Evolutionary conservation across 2,888 invertebrate species (phyloP), one percentile per base, ranked within the genome.

Genomic region (Tipula lateralis): DNA sequence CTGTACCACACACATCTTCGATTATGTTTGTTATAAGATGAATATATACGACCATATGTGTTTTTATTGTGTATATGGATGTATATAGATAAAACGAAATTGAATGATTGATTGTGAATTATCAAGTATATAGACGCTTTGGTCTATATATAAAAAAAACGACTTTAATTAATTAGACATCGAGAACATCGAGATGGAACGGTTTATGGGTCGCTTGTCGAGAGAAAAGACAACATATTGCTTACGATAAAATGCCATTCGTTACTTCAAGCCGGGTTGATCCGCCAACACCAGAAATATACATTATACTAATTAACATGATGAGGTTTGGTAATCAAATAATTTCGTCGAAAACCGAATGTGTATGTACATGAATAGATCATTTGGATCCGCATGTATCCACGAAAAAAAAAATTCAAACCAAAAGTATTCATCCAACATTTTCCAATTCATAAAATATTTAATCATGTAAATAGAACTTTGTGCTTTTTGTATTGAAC

Each of bases 381-480:
- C 16, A 50, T 50, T 44, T 16, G 44, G 44, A 50, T 50, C 7
- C 44, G 16, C 44, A 50, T 50, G n/a, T n/a, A 50, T 16, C 19
- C 16, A 0, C 19, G 6, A 36, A 36, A 36, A 36, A 6, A 36
- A 36, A 36, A 16, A 50, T 16, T n/a, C 16, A n/a, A 19, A 66
- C 24, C 66, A 24, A 66, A 66, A 66, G n/a, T 24, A 24, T 66
- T 66, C 16, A 44, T 16, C 9, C 6, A 66, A 19, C 66, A 66
- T 66, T 66, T 66, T 66, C 66, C 66, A 66, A 66, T 66, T 66
- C 66, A 66, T 66, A 66, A 66, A 66, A 66, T 66, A 24, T 66
- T 66, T 66, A 66, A 66, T 66, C 66, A 66, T 66, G 66, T 66
- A 66, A 66, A 66, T 66, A 66, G 66, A 66, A 66, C 66, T 66